Base-by-base conservation (phyloP, 2,888 invertebrate genomes). In the Callyntrura guangdongensis region DNA sequence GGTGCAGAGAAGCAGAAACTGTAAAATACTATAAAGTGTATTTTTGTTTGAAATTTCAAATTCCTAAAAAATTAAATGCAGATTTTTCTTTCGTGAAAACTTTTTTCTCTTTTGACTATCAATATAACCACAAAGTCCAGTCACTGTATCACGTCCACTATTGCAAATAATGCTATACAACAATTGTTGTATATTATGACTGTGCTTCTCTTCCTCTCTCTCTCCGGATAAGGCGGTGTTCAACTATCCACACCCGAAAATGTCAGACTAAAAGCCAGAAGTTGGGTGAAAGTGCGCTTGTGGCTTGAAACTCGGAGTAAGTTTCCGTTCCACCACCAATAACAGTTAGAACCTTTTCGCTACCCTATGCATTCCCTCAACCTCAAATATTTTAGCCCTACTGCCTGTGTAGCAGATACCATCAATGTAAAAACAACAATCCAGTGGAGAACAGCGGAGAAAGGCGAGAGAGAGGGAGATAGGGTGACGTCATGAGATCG, bases 161-260 rank as follows among this genome's bases (percentile, higher is more conserved):
- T 72, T 84, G 59, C 59, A 82, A 90, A 69, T 49, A 22, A 83
- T 61, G 81, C 61, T 61, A 59, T 85, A 53, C n/a, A 72, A 56
- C 56, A 69, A 56, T 27, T 20, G 72, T 25, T 20, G 72, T 25
- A 61, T 86, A 72, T 61, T 25, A 74, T 25, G 61, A 74, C 53
- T 87, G 69, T 81, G 86, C 87, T 56, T 79, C 85, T 79, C 85
- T 61, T 27, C 22, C 64, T 74, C 69, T 69, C 69, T 69, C 64
- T 25, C 82, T 89, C 86, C 27, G 89, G 77, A 90, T 84, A 82
- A 92, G 90, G 87, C 88, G 87, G 92, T 90, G 92, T 90, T 86
- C 86, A 82, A 88, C 90, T 81, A 92, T 93, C 93, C 93, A 93
- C 93, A 93, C 93, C 93, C 93, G 93, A 93, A 93, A 93, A 93